phyloP scores from a whole-genome alignment of 2,888 invertebrate genomes.

The Philhelius pedissequus region DNA sequence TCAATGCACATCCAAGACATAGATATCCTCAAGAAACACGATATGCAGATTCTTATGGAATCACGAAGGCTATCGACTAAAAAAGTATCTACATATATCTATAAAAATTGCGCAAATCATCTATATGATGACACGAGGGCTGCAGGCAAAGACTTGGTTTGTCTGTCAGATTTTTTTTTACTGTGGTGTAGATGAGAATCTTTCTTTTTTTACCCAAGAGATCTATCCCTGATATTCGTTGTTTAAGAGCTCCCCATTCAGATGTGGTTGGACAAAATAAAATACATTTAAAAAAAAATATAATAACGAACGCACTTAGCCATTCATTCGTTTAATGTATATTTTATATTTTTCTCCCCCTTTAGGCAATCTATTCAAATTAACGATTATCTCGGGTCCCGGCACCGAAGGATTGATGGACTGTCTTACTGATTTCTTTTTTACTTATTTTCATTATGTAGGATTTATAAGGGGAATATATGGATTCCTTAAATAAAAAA shows the following conservation, averaged over 20 bases:
- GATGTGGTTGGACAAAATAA: not conserved
- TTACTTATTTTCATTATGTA: not conserved
- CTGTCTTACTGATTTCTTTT: not conserved
- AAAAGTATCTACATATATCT: constrained; percentile 26
- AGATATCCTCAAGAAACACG: constrained; percentile 15
- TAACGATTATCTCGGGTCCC: constrained; percentile 49
- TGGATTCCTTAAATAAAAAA: not conserved
- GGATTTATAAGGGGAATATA: not conserved
- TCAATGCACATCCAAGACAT: not conserved
- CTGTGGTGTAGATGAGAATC: constrained; percentile 28
- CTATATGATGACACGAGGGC: constrained; percentile 4
- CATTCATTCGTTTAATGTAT: constrained; percentile 43
- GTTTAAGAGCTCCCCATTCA: constrained; percentile 43
- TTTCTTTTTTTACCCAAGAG: not conserved
- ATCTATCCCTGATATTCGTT: not conserved
- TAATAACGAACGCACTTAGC: constrained; percentile 55
- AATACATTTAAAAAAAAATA: not conserved
- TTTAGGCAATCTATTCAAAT: constrained; percentile 66
- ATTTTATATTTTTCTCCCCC: constrained; percentile 47
- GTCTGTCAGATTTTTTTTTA: not conserved
- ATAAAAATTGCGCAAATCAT: constrained; percentile 55
- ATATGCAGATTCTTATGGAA: constrained; percentile 36
- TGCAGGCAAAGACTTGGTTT: constrained; percentile 2
- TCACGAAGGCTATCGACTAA: constrained; percentile 45
- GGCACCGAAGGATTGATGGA: constrained; percentile 4